A percentile compares a stretch with the other conserved stretches of the same genome.
Evolutionary conservation across 2,113 vertebrate genomes (phyloP).

Genomic region (Brachyhypopomus gauderio): DNA sequence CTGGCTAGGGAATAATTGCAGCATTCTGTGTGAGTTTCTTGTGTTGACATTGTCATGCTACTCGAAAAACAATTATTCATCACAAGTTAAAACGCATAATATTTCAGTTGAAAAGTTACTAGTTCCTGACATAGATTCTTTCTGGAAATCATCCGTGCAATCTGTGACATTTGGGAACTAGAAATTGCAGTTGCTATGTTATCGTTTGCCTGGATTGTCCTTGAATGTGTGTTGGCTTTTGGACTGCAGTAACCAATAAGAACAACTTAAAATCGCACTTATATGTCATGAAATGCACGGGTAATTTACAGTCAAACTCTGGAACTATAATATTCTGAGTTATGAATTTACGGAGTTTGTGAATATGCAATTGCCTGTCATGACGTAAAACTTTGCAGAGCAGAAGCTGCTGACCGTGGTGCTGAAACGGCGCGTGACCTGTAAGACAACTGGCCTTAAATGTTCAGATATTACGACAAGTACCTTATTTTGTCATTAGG

Average conservation of each 20-base stretch:
- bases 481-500: not conserved
- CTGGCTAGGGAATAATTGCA: no score
- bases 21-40: not conserved
- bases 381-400: no score
- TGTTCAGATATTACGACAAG: not conserved
- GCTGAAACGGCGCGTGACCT: slow-evolving; percentile 53
- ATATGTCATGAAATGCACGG: no score
- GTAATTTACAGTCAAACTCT: no score
- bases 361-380: no score
- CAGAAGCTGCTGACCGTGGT: slow-evolving; percentile 58
- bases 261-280: not conserved
- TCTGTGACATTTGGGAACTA: not conserved
- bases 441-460: not conserved
- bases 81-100: not conserved
- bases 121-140: not conserved
- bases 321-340: no score
- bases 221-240: not conserved
- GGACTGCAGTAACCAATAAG: not conserved
- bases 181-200: not conserved
- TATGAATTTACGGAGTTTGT: no score
- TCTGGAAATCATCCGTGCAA: not conserved
- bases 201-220: not conserved
- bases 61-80: not conserved
- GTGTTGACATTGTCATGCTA: not conserved
- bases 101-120: not conserved